Percentiles rank a stretch among this genome's conserved stretches.
These are phyloP conservation scores for Catonia carolina DNA, from an alignment of 2,888 invertebrate species.

Conservation along the genomic window DNA sequence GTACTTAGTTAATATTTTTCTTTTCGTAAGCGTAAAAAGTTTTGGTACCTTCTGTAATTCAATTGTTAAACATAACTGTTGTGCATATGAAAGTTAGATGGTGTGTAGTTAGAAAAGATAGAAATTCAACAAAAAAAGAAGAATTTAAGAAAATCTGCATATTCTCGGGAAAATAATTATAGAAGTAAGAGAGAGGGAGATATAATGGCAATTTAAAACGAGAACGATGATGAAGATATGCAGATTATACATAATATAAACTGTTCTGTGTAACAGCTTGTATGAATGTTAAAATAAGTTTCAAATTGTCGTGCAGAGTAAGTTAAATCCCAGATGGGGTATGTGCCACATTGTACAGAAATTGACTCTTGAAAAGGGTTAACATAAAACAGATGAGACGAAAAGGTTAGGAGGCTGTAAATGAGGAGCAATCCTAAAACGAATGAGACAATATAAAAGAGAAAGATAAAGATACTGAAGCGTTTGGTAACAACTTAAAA, in stretches of 20 bases:
- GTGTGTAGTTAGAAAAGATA: too few relatives aligned
- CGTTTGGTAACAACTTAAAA: too few relatives aligned
- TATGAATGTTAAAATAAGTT: slow-evolving; percentile 52
- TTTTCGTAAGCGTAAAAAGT: too few relatives aligned
- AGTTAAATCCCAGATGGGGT: slow-evolving; percentile 41
- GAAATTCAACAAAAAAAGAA: too few relatives aligned
- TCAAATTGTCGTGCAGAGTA: slow-evolving; percentile 49
- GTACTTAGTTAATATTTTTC: too few relatives aligned
- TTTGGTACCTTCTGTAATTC: too few relatives aligned
- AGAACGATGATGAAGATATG: slow-evolving; percentile 23
- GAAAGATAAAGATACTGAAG: too few relatives aligned
- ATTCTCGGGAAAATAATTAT: too few relatives aligned
- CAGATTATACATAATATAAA: slow-evolving; percentile 23
- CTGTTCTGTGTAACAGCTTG: slow-evolving; percentile 29
- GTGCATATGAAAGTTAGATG: too few relatives aligned
- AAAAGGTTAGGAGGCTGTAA: neutral
- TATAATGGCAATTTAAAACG: slow-evolving; percentile 27
- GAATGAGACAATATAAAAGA: too few relatives aligned
- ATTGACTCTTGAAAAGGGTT: neutral
- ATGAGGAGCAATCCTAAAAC: neutral
- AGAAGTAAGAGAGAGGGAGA: neutral
- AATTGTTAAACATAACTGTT: too few relatives aligned
- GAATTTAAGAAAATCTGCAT: neutral
- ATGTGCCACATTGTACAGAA: neutral
- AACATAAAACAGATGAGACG: too few relatives aligned